A percentile compares a stretch with the other conserved stretches of the same genome.
Conservation (phyloP, 1,140 invertebrate genomes). For the Bacillus rossius region DNA sequence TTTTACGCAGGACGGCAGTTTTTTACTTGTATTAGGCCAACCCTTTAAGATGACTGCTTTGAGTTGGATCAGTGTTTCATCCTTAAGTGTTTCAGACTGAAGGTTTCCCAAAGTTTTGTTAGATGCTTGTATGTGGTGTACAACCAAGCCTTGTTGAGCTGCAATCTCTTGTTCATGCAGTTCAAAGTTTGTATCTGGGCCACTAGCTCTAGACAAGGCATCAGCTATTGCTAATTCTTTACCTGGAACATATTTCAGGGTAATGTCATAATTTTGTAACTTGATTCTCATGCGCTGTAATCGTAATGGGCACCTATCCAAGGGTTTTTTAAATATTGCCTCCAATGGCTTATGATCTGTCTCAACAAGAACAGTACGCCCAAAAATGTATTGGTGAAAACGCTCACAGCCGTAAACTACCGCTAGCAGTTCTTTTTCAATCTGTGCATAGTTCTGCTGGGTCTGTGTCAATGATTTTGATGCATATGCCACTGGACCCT, state of each 20-base stretch:
- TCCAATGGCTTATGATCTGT: constrained; percentile 45
- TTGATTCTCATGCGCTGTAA: constrained; percentile 20
- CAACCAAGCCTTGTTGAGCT: background rate
- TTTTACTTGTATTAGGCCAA: background rate
- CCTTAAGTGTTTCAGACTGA: background rate
- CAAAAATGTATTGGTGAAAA: constrained; percentile 40
- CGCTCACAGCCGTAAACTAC: constrained; percentile 25
- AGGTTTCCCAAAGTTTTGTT: background rate
- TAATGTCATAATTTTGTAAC: background rate
- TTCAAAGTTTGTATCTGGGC: background rate
- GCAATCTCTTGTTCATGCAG: background rate
- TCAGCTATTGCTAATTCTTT: background rate
- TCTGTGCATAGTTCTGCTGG: too few species aligned
- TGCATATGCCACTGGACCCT: constrained; percentile 30
- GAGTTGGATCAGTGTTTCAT: background rate
- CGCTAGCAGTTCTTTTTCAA: constrained; percentile 34
- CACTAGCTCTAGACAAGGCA: background rate
- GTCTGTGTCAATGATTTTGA: too few species aligned
- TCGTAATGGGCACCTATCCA: constrained; percentile 27
- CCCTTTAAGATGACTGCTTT: background rate
- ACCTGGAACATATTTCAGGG: background rate
- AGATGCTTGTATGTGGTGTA: background rate
- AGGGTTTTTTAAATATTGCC: constrained; percentile 30
- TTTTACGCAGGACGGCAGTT: background rate
- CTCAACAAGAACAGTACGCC: constrained; percentile 34